Evolutionary conservation across 2,888 invertebrate species (phyloP), one percentile per base, ranked within the genome.

Genomic region (Drosophila multiciliata): DNA sequence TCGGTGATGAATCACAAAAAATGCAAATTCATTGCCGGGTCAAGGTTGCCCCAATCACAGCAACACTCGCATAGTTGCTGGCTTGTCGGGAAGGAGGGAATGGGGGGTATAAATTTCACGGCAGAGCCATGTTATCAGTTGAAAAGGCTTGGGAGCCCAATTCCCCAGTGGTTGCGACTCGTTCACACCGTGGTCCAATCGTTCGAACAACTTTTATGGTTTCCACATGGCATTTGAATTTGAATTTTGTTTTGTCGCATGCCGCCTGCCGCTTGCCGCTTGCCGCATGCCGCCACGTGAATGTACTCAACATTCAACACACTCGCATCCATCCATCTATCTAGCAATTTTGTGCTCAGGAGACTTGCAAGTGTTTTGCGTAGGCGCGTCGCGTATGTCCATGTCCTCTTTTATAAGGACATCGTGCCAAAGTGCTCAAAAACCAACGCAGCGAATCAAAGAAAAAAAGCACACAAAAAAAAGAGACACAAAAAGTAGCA

Each of bases 141-240:
- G 74, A 81, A 85, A 84, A 83, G 73, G 86, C 65, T 69, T 65
- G 53, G 55, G 54, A 54, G 66, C 58, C 66, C 82, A 84, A 84
- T 84, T 82, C 78, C 80, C 71, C 70, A 64, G 59, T 58, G 81
- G 54, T 57, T 52, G 73, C 57, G 71, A 66, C 67, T 66, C 45
- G 42, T 73, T 70, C 80, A 66, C 79, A 77, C 85, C 72, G 82
- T 85, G 82, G 87, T 82, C 88, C 80, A 90, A 88, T 85, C 83
- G 80, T 74, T 75, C 54, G 69, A 72, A 82, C 73, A 84, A 60
- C 70, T 85, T 85, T 85, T 89, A 85, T 87, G 89, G 85, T 65
- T 80, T 79, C 88, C 63, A 79, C 67, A 70, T 82, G 73, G 81
- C 76, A 89, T 90, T 89, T 82, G 82, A 87, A 81, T 89, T 89